Evolutionary conservation across 2,888 invertebrate species (phyloP).

Genomic region (Amphimallon solstitiale): DNA sequence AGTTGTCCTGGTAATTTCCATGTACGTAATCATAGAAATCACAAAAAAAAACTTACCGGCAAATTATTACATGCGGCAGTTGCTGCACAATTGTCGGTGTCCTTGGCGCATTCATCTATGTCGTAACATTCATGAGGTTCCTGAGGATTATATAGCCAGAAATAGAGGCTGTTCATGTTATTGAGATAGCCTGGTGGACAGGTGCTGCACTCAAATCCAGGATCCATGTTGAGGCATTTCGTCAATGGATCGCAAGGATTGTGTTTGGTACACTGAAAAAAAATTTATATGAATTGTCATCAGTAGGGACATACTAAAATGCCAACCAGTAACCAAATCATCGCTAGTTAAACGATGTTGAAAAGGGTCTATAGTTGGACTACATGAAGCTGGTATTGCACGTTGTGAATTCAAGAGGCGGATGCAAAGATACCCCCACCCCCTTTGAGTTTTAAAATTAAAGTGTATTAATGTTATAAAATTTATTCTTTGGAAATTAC

Average conservation of each 20-base stretch:
- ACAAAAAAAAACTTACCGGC: not conserved
- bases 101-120: slow-evolving; percentile 86
- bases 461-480: too few relatives aligned
- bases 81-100: slow-evolving; percentile 64
- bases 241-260: slow-evolving; percentile 83
- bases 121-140: slow-evolving; percentile 79
- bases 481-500: too few relatives aligned
- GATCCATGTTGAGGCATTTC: slow-evolving; percentile 79
- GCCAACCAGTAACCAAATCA: too few relatives aligned
- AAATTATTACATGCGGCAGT: slow-evolving; percentile 20
- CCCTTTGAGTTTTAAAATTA: not conserved
- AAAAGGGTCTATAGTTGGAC: too few relatives aligned
- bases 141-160: slow-evolving; percentile 70
- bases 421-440: too few relatives aligned
- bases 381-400: too few relatives aligned
- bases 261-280: slow-evolving; percentile 77
- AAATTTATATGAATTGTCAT: too few relatives aligned
- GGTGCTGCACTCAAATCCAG: slow-evolving; percentile 87
- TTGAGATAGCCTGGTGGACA: slow-evolving; percentile 89
- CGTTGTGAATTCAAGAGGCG: too few relatives aligned
- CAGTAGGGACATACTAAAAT: too few relatives aligned
- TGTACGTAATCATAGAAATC: not conserved
- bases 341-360: too few relatives aligned
- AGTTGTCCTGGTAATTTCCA: too few relatives aligned
- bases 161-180: slow-evolving; percentile 70